Evolutionary conservation across 2,888 invertebrate species (phyloP), one percentile per base, ranked within the genome.

Genomic region (Drosophila percnosoma): DNA sequence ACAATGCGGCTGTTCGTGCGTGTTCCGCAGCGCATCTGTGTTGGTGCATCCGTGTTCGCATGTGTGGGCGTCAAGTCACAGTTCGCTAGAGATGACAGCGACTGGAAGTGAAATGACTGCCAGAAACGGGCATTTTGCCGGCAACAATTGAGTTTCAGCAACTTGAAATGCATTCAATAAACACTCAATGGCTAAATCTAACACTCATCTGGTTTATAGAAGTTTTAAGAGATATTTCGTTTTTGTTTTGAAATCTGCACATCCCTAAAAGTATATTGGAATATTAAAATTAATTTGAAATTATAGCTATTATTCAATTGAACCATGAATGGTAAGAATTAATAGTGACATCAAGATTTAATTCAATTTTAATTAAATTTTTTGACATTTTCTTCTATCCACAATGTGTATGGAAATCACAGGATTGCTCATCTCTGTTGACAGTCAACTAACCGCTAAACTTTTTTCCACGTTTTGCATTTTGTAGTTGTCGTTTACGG

Each of bases 391-490:
- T 45, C 15, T 4, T 4, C 4, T 24, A 24, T 15, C 4, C 24
- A 24, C 45, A 45, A 15, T 24, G 15, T n/a, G 54, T 7, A n/a
- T n/a, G 18, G 27, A 75, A 82, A 78, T 75, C 85, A 75, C 70
- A 66, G 67, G 57, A 68, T 78, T 83, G 78, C 66, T 78, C 87
- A 84, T 80, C 83, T 86, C 83, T 83, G 77, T 70, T 73, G 71
- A 62, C 78, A 78, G 66, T 75, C 69, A 68, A 64, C 75, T 61
- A 74, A 73, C 72, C 65, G 77, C 75, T 72, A 68, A 80, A 55
- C 68, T 72, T 75, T 78, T 76, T 71, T 71, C 78, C 82, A 83
- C 86, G 83, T 82, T 84, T 85, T 84, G 82, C 85, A 83, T 83
- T 83, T 83, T 81, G 83, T 77, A 80, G 78, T 80, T 84, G 78